phyloP scores from a whole-genome alignment of 2,797 vertebrate genomes.

The Nannoperca australis region DNA sequence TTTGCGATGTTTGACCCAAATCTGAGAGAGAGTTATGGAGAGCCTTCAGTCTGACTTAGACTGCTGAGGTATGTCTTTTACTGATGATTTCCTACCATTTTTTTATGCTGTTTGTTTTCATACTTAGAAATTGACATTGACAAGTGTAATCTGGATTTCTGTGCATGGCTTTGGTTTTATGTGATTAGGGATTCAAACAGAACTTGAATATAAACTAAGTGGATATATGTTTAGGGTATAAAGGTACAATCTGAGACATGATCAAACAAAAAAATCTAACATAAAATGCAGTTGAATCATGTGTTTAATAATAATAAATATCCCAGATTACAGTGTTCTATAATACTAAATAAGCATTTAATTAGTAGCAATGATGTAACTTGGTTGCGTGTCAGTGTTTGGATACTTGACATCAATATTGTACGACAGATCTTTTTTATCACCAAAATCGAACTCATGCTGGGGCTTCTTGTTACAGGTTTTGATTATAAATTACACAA shows the following conservation, averaged over 20 bases:
- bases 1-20: constrained; percentile 63
- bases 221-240: background rate
- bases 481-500: constrained; percentile 34
- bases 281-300: background rate
- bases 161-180: constrained; percentile 33
- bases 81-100: constrained; percentile 38
- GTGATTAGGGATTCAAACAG: constrained; percentile 22
- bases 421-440: constrained; percentile 19
- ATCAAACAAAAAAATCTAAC: background rate
- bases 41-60: constrained; percentile 65
- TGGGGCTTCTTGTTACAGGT: constrained; percentile 27
- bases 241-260: constrained; percentile 3
- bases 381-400: constrained; percentile 22
- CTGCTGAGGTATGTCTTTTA: constrained; percentile 80
- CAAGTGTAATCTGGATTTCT: constrained; percentile 15
- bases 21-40: constrained; percentile 62
- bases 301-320: constrained; percentile 12
- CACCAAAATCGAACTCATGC: constrained; percentile 18
- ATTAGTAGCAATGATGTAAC: constrained; percentile 42
- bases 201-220: constrained; percentile 10
- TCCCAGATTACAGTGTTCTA: background rate
- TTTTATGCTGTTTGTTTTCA: constrained; percentile 27
- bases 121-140: constrained; percentile 14
- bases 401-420: constrained; percentile 29
- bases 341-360: constrained; percentile 8